These are phyloP conservation scores for Vulpes ferrilata DNA, from an alignment of 2,113 vertebrate species.

Conservation along the genomic window DNA sequence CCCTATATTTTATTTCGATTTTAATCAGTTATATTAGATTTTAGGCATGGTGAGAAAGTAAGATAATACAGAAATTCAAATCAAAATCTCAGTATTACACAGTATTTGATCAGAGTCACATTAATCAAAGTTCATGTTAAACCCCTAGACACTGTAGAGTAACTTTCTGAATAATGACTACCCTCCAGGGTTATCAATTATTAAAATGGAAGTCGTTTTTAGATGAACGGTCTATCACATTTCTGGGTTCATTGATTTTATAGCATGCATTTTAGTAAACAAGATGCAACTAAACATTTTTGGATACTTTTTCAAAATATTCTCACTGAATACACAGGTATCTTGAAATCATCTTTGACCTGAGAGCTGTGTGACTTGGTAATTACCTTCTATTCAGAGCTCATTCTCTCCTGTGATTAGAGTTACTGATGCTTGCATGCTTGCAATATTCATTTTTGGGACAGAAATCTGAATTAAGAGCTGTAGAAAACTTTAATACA, in stretches of 20 bases:
- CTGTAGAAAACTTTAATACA: neutral
- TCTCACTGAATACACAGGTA: neutral
- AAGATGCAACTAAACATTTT: neutral
- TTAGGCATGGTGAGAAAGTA: slow-evolving; percentile 53
- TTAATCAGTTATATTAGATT: slow-evolving; percentile 73
- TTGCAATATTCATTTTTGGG: neutral
- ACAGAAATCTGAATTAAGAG: neutral
- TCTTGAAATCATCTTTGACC: neutral
- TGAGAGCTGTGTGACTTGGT: neutral
- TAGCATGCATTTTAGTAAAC: neutral
- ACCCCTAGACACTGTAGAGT: neutral
- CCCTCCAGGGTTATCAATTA: slow-evolving; percentile 34
- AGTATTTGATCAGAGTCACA: slow-evolving; percentile 79
- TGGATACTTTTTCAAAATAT: neutral
- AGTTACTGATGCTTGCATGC: neutral
- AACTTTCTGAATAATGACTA: slow-evolving; percentile 62
- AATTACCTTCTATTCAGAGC: neutral
- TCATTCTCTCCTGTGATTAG: neutral
- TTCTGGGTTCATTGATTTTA: neutral
- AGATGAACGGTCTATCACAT: neutral
- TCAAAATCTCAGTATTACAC: slow-evolving; percentile 56
- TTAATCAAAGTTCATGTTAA: slow-evolving; percentile 68
- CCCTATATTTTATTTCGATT: slow-evolving; percentile 74
- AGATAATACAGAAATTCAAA: slow-evolving; percentile 50
- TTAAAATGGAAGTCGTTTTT: slow-evolving; percentile 48